Base-by-base conservation (phyloP, 1,140 invertebrate genomes). In the Brachionus manjavacas region DNA sequence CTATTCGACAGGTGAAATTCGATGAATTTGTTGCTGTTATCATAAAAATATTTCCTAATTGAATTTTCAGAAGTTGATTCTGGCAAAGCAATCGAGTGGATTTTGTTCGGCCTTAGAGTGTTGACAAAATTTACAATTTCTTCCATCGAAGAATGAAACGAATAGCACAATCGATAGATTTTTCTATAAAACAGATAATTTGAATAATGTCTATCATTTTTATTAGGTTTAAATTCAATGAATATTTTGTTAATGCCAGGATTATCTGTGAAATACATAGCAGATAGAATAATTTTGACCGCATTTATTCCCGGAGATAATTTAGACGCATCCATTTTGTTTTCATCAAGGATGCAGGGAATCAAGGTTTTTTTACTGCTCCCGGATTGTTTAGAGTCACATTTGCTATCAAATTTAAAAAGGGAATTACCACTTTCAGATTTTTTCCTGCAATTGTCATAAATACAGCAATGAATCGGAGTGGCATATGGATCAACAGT, bases 131-230 rank as follows among this genome's bases (percentile, higher is more conserved):
- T 87, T 78, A 86, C 85, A 25, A 89, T 85, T 85, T 89, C 89
- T 43, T 81, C 85, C 68, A 87, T 88, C 0, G 89, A 89, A 1
- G 89, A 88, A 83, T 89, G 89, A 85, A 89, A 89, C 1, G 88
- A 89, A 84, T 88, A 89, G 70, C 89, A 89, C 31, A 85, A 55
- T 8, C 84, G 72, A 66, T 83, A 85, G 12, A 84, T 81, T 28
- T 28, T 84, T 52, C 81, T 78, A 46, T 60, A 85, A 3, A 28
- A 25, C 14, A 52, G 25, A 35, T 49, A 16, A 25, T 52, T 49
- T 68, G 23, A 16, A 14, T 14, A 25, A 14, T 25, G 2, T 20
- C 31, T 39, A 14, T 68, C 85, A 35, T 83, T 84, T 55, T 20
- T 9, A 16, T 12, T n/a, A n/a, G 84, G 85, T 23, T 68, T 84